A percentile compares a stretch with the other conserved stretches of the same genome.
These are phyloP conservation scores for Trachurus trachurus DNA, from an alignment of 2,797 vertebrate species.

Conservation along the genomic window DNA sequence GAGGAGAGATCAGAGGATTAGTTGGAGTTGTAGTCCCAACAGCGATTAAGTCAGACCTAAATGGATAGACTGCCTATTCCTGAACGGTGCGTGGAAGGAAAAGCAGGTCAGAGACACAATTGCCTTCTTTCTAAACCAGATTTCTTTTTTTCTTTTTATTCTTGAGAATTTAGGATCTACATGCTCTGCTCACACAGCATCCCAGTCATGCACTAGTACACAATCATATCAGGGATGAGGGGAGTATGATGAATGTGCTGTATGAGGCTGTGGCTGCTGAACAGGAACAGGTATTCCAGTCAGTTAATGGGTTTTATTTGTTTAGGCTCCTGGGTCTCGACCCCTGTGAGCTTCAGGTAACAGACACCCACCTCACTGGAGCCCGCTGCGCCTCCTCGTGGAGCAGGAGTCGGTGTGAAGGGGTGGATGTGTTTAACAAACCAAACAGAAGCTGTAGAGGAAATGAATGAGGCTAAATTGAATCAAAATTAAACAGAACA, in stretches of 20 bases:
- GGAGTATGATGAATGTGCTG: conserved; percentile 9
- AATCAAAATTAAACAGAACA: conserved; percentile 49
- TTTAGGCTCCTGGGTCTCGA: not conserved
- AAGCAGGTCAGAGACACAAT: conserved; percentile 42
- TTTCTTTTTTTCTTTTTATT: not conserved
- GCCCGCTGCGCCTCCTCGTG: not conserved
- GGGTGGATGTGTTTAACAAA: conserved; percentile 39
- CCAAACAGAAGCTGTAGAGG: conserved; percentile 42
- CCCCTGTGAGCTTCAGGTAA: conserved; percentile 1
- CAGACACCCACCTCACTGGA: not conserved
- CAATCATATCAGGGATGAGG: conserved; percentile 7
- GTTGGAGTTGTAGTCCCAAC: conserved; percentile 52
- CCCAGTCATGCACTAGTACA: not conserved
- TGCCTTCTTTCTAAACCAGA: not conserved
- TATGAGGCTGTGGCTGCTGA: not conserved
- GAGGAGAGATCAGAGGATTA: conserved; percentile 79
- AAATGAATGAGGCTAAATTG: conserved; percentile 54
- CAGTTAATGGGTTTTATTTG: not conserved
- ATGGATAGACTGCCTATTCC: conserved; percentile 68
- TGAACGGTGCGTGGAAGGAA: conserved; percentile 46
- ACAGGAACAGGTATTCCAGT: not conserved
- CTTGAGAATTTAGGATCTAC: not conserved
- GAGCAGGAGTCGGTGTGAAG: not conserved
- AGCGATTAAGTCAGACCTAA: conserved; percentile 70
- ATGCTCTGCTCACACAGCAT: not conserved